Evolutionary conservation across 1,140 invertebrate species (phyloP), one percentile per base, ranked within the genome.

Genomic region (Notospermus geniculatus): DNA sequence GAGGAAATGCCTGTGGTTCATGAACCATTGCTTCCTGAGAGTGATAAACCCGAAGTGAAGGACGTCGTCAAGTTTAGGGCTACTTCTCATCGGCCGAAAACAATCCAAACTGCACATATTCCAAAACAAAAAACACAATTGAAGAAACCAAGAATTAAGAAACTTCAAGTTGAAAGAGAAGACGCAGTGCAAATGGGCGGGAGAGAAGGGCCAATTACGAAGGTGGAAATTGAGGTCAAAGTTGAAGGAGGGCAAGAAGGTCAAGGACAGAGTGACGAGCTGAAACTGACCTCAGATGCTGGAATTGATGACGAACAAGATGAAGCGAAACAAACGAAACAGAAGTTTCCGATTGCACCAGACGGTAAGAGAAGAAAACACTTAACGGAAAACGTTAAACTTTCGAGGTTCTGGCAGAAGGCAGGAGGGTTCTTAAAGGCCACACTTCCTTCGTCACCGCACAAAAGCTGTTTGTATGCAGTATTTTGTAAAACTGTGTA

Each of bases 361-460:
- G 46, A 50, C n/a, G 46, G 46, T 50, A 50, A n/a, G 46, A 7
- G 15, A 36, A n/a, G n/a, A n/a, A n/a, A n/a, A n/a, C n/a, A n/a
- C n/a, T n/a, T n/a, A n/a, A n/a, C n/a, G n/a, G n/a, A n/a, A n/a
- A n/a, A n/a, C n/a, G n/a, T n/a, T n/a, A n/a, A n/a, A n/a, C n/a
- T n/a, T n/a, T n/a, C n/a, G n/a, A n/a, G n/a, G n/a, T n/a, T n/a
- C n/a, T n/a, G n/a, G n/a, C n/a, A n/a, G n/a, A n/a, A n/a, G n/a
- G n/a, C n/a, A n/a, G n/a, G n/a, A n/a, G n/a, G n/a, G n/a, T n/a
- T n/a, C n/a, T n/a, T n/a, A n/a, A n/a, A n/a, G n/a, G n/a, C n/a
- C n/a, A n/a, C n/a, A n/a, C n/a, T n/a, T n/a, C n/a, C n/a, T n/a
- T n/a, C n/a, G n/a, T n/a, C n/a, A n/a, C n/a, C n/a, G n/a, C n/a